Conservation (phyloP, 1,140 invertebrate species). For the Drosophila burlai region DNA sequence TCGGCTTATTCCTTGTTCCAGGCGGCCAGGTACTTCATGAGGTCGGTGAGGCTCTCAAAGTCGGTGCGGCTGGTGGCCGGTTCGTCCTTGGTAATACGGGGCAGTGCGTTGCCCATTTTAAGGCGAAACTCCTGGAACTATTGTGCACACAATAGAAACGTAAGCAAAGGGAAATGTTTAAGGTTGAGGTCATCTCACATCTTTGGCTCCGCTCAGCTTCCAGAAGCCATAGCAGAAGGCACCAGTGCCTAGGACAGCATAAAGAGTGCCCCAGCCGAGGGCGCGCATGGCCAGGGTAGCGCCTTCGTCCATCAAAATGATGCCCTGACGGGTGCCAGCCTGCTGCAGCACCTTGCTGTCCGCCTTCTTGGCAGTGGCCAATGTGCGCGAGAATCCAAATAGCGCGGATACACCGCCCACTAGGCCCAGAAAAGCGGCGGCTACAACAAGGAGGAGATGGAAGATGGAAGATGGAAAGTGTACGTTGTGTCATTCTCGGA, state of each 20-base stretch:
- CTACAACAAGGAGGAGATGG: constrained; percentile 85
- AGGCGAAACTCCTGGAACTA: constrained; percentile 90
- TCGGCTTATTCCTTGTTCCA: constrained; percentile 84
- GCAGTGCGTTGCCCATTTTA: constrained; percentile 90
- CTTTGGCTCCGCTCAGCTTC: constrained; percentile 94
- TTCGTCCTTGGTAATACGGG: constrained; percentile 92
- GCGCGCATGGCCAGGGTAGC: constrained; percentile 92
- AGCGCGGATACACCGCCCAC: constrained; percentile 92
- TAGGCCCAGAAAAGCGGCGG: constrained; percentile 90
- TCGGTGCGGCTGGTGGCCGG: constrained; percentile 93
- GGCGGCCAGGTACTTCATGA: constrained; percentile 91
- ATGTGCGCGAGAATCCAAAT: constrained; percentile 92
- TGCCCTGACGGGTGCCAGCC: constrained; percentile 89
- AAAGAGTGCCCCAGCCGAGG: constrained; percentile 94
- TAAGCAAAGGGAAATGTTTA: background rate
- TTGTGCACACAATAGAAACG: constrained; percentile 51
- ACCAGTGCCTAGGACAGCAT: constrained; percentile 93
- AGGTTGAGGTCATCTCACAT: constrained; percentile 86
- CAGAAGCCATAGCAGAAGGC: constrained; percentile 93
- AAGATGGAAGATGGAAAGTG: background rate
- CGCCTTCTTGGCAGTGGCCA: constrained; percentile 92
- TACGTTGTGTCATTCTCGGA: background rate
- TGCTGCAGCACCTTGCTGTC: constrained; percentile 93
- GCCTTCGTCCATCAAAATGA: constrained; percentile 91
- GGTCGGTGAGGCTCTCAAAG: constrained; percentile 92